phyloP scores from a whole-genome alignment of 2,797 vertebrate genomes.

The Gymnothorax javanicus region DNA sequence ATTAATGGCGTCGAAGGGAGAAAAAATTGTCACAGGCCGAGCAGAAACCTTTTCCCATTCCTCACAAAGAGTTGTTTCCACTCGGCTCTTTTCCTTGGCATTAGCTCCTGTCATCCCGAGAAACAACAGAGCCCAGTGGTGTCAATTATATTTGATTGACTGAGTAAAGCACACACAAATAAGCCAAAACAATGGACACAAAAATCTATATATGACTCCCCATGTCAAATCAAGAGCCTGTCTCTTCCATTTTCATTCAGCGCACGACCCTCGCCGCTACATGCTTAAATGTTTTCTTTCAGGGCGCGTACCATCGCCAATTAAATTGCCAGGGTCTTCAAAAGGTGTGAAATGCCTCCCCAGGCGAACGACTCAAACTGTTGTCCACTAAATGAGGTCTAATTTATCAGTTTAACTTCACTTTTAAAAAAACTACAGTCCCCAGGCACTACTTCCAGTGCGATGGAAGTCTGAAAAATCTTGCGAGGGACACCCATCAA shows the following conservation, averaged over 20 bases:
- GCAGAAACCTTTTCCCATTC: slow-evolving; percentile 78
- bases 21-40: slow-evolving; percentile 78
- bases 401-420: slow-evolving; percentile 98
- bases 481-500: not conserved
- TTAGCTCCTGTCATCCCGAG: slow-evolving; percentile 94
- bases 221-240: slow-evolving; percentile 89
- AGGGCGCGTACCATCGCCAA: slow-evolving; percentile 88
- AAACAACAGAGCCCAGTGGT: slow-evolving; percentile 95
- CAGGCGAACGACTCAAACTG: slow-evolving; percentile 86
- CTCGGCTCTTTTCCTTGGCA: slow-evolving; percentile 81
- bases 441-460: slow-evolving; percentile 58
- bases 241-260: slow-evolving; percentile 89
- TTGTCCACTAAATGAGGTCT: slow-evolving; percentile 97
- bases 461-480: slow-evolving; percentile 1
- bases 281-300: slow-evolving; percentile 81
- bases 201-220: slow-evolving; percentile 99
- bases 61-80: slow-evolving; percentile 81
- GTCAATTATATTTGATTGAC: slow-evolving; percentile 99
- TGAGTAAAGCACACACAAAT: slow-evolving; percentile 99
- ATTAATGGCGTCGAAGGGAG: slow-evolving; percentile 88
- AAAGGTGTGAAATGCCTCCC: slow-evolving; percentile 84
- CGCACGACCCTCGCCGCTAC: slow-evolving; percentile 78
- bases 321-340: slow-evolving; percentile 87
- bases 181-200: slow-evolving; percentile 99
- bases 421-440: slow-evolving; percentile 78